A percentile compares a stretch with the other conserved stretches of the same genome.
Evolutionary conservation across 2,888 invertebrate species (phyloP).

Genomic region (Thysanoteuthis rhombus): DNA sequence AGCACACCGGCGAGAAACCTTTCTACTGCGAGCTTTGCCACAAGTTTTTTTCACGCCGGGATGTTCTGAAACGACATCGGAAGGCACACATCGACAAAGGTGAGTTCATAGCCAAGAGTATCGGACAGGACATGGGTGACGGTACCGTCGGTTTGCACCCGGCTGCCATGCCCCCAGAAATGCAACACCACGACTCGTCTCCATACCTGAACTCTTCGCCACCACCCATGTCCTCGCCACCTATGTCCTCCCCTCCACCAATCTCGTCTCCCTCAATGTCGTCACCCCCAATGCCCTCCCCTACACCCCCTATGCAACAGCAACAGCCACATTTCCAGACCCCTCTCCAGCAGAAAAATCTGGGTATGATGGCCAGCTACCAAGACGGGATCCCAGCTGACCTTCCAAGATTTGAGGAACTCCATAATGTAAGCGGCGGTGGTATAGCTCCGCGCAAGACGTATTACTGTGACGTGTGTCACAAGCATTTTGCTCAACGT

Average conservation of each 20-base stretch:
- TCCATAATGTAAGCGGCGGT: background rate
- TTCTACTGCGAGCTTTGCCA: constrained; percentile 12
- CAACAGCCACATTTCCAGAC: background rate
- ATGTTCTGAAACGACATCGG: constrained; percentile 24
- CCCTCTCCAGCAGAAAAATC: background rate
- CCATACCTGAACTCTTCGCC: background rate
- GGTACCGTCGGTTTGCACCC: background rate
- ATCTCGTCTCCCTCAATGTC: background rate
- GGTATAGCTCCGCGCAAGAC: background rate
- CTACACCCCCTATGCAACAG: background rate
- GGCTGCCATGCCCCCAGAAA: background rate
- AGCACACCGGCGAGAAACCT: background rate
- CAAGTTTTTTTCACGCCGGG: background rate
- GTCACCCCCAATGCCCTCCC: background rate
- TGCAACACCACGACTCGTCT: background rate
- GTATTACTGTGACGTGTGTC: background rate
- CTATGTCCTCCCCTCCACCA: background rate
- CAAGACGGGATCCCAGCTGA: background rate
- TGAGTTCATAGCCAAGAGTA: background rate
- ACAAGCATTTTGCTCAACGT: constrained; percentile 18
- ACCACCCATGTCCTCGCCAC: background rate
- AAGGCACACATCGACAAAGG: constrained; percentile 1
- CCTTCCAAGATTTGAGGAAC: constrained; percentile 18
- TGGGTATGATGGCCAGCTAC: background rate
- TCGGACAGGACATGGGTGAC: background rate